Evolutionary conservation across 2,113 vertebrate genomes (phyloP).

Genomic region (Synodontis membranacea): DNA sequence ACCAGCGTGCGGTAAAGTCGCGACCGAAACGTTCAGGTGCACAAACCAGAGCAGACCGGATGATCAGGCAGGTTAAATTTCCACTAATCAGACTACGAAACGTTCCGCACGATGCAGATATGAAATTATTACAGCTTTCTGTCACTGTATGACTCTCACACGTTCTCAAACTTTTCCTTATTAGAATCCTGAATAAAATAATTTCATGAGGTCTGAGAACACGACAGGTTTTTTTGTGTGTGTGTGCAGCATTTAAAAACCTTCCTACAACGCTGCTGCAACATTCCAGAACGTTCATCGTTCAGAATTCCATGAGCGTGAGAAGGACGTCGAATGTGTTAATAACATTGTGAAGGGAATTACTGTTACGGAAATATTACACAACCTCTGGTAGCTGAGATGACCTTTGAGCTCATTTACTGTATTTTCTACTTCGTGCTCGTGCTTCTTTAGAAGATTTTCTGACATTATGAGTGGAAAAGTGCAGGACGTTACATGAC

Average conservation of each 20-base stretch:
- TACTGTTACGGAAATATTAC: background rate
- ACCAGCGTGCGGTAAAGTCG: background rate
- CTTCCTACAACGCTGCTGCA: background rate
- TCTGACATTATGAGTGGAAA: background rate
- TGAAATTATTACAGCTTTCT: background rate
- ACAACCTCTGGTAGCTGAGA: background rate
- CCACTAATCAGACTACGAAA: background rate
- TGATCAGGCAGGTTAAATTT: background rate
- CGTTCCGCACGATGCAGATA: background rate
- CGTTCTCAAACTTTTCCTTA: background rate
- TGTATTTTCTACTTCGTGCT: background rate
- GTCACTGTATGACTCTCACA: background rate
- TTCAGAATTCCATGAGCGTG: background rate
- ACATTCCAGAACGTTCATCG: background rate
- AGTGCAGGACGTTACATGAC: background rate
- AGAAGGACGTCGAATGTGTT: background rate
- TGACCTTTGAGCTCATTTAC: background rate
- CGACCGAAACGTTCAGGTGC: background rate
- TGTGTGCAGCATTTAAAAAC: background rate
- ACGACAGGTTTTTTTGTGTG: background rate
- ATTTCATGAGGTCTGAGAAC: no score
- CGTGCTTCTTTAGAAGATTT: background rate
- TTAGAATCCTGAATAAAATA: background rate
- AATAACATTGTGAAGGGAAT: background rate
- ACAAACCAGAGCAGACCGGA: background rate